Conservation (phyloP, 2,113 vertebrate genomes). For the Bubalus kerabau region DNA sequence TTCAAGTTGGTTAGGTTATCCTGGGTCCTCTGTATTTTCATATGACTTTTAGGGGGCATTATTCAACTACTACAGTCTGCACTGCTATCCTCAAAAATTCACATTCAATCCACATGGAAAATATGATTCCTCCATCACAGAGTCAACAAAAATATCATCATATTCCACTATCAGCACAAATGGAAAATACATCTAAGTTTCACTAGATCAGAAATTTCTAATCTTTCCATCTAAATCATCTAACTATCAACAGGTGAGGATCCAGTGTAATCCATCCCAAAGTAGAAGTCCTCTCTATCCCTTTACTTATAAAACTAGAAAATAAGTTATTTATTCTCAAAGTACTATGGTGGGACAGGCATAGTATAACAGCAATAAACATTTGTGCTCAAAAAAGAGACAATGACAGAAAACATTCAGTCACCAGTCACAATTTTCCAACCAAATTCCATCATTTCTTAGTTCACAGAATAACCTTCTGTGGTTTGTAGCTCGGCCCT, state of each 20-base stretch:
- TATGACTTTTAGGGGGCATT: neutral
- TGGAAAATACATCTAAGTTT: neutral
- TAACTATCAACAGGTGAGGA: neutral
- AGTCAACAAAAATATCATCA: neutral
- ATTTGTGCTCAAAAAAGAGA: neutral
- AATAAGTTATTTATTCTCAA: neutral
- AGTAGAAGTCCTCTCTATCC: neutral
- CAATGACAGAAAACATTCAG: neutral
- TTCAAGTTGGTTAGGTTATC: neutral
- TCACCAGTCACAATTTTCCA: neutral
- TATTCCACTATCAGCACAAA: neutral
- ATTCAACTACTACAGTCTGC: neutral
- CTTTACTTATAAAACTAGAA: neutral
- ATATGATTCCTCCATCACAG: neutral
- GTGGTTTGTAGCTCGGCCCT: neutral
- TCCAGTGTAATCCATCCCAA: neutral
- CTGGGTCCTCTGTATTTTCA: neutral
- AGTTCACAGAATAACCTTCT: neutral
- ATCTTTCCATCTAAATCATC: neutral
- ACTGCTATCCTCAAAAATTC: neutral
- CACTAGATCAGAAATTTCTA: neutral
- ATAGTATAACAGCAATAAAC: neutral
- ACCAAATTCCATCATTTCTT: neutral
- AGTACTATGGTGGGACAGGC: neutral
- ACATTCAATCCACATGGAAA: neutral